phyloP scores from a whole-genome alignment of 1,140 invertebrate species.

The Ostrea edulis region DNA sequence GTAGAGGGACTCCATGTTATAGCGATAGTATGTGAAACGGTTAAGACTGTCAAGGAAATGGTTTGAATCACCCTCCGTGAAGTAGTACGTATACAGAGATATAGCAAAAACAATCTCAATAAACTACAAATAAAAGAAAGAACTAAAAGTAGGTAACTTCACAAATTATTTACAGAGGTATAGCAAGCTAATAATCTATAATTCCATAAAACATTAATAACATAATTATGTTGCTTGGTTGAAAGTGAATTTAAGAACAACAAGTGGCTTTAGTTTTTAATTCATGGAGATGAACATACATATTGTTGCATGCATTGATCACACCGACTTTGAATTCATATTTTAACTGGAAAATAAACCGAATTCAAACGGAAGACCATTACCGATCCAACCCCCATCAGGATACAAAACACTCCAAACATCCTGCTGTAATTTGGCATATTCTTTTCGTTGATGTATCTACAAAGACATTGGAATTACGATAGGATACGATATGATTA shows the following conservation, averaged over 20 bases:
- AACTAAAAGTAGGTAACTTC: no score
- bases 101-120: not conserved
- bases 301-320: not conserved
- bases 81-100: not conserved
- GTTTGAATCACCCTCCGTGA: not conserved
- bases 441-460: not conserved
- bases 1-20: not conserved
- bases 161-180: no score
- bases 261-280: no score
- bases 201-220: no score
- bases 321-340: no score
- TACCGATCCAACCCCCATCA: not conserved
- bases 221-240: no score
- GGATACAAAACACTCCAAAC: not conserved
- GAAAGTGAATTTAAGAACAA: no score
- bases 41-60: not conserved
- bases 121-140: not conserved
- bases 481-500: no score
- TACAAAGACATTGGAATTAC: no score
- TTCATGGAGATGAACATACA: no score
- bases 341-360: no score
- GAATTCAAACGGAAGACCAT: not conserved
- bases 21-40: conserved; percentile 5
- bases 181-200: no score
- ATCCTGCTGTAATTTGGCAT: not conserved